Evolutionary conservation across 1,140 invertebrate genomes (phyloP).

Genomic region (Adelges cooleyi): DNA sequence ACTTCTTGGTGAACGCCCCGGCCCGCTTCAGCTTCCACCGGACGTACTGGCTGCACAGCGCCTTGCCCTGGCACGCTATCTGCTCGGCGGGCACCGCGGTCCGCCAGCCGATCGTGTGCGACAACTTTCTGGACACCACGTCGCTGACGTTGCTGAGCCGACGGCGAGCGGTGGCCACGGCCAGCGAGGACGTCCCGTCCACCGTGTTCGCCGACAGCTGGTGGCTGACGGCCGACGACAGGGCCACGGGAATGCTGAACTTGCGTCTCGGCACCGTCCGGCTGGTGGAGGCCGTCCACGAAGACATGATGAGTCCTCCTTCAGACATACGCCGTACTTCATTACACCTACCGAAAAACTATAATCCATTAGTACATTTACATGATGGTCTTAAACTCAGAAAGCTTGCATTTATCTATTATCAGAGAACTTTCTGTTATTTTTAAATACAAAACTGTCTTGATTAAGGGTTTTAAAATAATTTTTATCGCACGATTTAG

Average conservation of each 20-base stretch:
- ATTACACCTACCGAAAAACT: constrained; percentile 7
- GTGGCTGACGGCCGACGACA: constrained; percentile 38
- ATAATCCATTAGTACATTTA: no score
- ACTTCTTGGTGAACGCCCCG: constrained; percentile 53
- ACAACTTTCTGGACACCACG: constrained; percentile 54
- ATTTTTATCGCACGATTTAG: no score
- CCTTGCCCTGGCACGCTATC: constrained; percentile 47
- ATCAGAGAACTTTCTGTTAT: no score
- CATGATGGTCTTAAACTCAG: no score
- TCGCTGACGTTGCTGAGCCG: constrained; percentile 59
- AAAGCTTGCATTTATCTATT: no score
- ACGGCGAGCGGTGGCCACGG: constrained; percentile 39
- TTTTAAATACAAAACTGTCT: no score
- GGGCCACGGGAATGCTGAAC: constrained; percentile 45
- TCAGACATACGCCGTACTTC: constrained; percentile 31
- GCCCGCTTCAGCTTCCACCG: constrained; percentile 48
- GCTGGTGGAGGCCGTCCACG: neutral
- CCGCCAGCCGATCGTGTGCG: constrained; percentile 57
- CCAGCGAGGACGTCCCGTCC: constrained; percentile 34
- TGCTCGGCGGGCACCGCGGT: constrained; percentile 44
- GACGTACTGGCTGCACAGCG: constrained; percentile 53
- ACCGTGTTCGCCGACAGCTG: neutral
- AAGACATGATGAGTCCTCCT: constrained; percentile 30
- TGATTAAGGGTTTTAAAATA: no score
- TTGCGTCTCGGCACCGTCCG: constrained; percentile 37